These are phyloP conservation scores for Phasianus colchicus DNA, from an alignment of 2,113 vertebrate species.

Conservation along the genomic window DNA sequence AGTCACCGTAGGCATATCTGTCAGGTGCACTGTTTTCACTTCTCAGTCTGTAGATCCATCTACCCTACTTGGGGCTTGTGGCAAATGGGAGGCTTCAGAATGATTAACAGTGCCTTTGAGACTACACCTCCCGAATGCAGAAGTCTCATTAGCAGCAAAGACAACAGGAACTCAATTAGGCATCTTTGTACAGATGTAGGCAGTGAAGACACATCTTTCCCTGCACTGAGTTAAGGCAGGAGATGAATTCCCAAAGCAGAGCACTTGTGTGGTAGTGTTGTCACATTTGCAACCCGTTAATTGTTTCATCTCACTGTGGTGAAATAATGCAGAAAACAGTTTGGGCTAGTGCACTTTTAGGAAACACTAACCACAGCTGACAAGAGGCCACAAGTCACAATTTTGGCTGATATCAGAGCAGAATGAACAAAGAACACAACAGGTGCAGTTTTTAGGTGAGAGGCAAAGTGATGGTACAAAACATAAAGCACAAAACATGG, in stretches of 20 bases:
- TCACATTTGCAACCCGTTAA: not conserved
- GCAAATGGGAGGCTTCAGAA: constrained; percentile 1
- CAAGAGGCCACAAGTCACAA: not conserved
- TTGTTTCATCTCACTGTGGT: not conserved
- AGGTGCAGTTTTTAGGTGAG: not conserved
- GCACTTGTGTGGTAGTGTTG: not conserved
- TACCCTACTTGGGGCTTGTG: not conserved
- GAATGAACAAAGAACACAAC: not conserved
- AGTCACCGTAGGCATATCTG: not conserved
- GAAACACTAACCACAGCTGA: not conserved
- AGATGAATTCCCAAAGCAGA: constrained; percentile 13
- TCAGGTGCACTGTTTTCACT: not conserved
- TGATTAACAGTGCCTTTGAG: constrained; percentile 47
- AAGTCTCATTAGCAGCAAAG: constrained; percentile 3
- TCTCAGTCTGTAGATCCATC: not conserved
- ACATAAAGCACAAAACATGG: not conserved
- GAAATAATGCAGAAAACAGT: not conserved
- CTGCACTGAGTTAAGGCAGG: not conserved
- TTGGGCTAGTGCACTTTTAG: not conserved
- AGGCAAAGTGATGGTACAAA: not conserved
- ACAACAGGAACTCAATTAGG: constrained; percentile 38
- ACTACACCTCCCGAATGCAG: constrained; percentile 1
- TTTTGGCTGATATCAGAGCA: not conserved
- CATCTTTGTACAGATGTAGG: not conserved
- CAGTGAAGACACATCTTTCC: not conserved